phyloP scores from a whole-genome alignment of 2,888 invertebrate genomes.

The Spicauda simplicius region DNA sequence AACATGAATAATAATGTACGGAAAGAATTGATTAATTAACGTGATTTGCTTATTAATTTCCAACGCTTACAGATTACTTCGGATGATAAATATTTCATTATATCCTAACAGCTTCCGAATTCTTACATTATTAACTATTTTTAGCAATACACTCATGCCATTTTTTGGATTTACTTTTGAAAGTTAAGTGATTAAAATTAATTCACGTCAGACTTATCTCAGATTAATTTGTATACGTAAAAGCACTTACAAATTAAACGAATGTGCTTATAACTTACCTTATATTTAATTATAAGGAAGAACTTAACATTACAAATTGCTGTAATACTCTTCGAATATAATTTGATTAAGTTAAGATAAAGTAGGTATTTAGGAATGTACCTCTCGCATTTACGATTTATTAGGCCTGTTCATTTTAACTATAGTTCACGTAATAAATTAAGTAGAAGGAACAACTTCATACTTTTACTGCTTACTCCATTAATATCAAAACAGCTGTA shows the following conservation, averaged over 20 bases:
- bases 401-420: background rate
- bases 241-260: slow-evolving; percentile 19
- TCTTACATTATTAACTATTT: slow-evolving; percentile 3
- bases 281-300: slow-evolving; percentile 18
- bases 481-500: slow-evolving; percentile 2
- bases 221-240: slow-evolving; percentile 35
- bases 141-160: slow-evolving; percentile 1
- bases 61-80: background rate
- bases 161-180: slow-evolving; percentile 33
- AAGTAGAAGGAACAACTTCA: background rate
- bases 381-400: slow-evolving; percentile 4
- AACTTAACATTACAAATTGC: slow-evolving; percentile 12
- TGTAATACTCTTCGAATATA: slow-evolving; percentile 14
- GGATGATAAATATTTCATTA: background rate
- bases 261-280: slow-evolving; percentile 9
- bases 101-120: slow-evolving; percentile 13
- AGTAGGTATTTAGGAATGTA: background rate
- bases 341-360: slow-evolving; percentile 20
- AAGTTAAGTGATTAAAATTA: slow-evolving; percentile 38
- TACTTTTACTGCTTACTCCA: slow-evolving; percentile 6
- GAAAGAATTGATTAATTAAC: slow-evolving; percentile 19
- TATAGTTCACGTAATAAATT: slow-evolving; percentile 12
- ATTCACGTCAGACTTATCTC: slow-evolving; percentile 38
- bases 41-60: background rate
- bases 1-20: slow-evolving; percentile 1